phyloP scores from a whole-genome alignment of 2,797 vertebrate genomes.

The Schizopygopsis pylzovi region DNA sequence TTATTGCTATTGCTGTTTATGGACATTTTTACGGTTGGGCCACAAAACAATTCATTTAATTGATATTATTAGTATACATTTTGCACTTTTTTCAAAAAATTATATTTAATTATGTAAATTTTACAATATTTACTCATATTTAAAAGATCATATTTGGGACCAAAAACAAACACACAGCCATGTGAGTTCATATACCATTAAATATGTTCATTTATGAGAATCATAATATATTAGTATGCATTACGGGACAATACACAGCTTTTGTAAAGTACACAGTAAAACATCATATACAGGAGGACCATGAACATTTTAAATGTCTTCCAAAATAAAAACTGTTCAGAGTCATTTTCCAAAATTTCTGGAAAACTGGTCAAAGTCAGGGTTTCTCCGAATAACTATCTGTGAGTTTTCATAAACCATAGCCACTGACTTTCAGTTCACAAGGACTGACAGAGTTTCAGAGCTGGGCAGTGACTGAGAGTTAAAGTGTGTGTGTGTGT shows the following conservation, averaged over 20 bases:
- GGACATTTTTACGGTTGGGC: neutral
- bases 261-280: slow-evolving; percentile 87
- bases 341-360: slow-evolving; percentile 66
- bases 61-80: neutral
- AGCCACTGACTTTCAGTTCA: slow-evolving; percentile 24
- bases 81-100: neutral
- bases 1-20: neutral
- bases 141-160: slow-evolving; percentile 51
- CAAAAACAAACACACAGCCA: slow-evolving; percentile 76
- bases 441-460: slow-evolving; percentile 35
- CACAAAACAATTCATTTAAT: neutral
- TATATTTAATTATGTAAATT: neutral
- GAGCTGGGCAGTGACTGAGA: slow-evolving; percentile 37
- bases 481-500: slow-evolving; percentile 59
- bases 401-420: slow-evolving; percentile 35
- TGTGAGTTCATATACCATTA: slow-evolving; percentile 93
- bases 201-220: slow-evolving; percentile 99
- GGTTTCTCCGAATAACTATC: slow-evolving; percentile 36
- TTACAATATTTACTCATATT: neutral
- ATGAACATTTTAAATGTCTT: slow-evolving; percentile 76
- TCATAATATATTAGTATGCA: slow-evolving; percentile 99
- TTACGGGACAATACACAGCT: slow-evolving; percentile 90
- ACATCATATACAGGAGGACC: slow-evolving; percentile 88
- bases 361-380: slow-evolving; percentile 59
- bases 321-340: slow-evolving; percentile 49